A percentile compares a stretch with the other conserved stretches of the same genome.
Evolutionary conservation across 1,140 invertebrate genomes (phyloP).

Genomic region (Saccostrea echinata): DNA sequence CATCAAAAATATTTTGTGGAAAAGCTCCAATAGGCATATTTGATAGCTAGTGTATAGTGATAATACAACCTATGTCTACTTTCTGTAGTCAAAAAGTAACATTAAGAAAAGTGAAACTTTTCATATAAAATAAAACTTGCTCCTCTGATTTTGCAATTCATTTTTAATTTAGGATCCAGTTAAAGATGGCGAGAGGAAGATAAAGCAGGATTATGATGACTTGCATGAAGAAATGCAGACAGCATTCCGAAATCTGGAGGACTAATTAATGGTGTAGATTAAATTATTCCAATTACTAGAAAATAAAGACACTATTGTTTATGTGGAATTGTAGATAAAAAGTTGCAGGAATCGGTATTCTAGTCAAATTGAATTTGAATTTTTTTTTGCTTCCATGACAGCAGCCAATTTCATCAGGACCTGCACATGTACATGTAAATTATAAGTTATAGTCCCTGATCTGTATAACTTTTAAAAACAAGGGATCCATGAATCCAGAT

Average conservation of each 20-base stretch:
- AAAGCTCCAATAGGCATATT: too few species aligned
- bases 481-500: background rate
- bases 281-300: background rate
- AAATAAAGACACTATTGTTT: background rate
- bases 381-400: slow-evolving; percentile 11
- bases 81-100: too few species aligned
- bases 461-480: background rate
- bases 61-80: too few species aligned
- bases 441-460: background rate
- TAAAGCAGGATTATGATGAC: slow-evolving; percentile 94
- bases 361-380: background rate
- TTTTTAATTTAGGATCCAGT: slow-evolving; percentile 90
- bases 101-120: too few species aligned
- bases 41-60: too few species aligned
- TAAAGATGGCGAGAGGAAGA: slow-evolving; percentile 98
- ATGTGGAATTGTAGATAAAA: slow-evolving; percentile 2
- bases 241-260: slow-evolving; percentile 98
- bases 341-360: background rate
- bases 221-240: slow-evolving; percentile 80
- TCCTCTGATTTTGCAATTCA: slow-evolving; percentile 43
- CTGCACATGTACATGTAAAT: too few species aligned
- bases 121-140: background rate
- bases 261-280: slow-evolving; percentile 81
- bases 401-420: background rate
- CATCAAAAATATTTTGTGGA: too few species aligned